Percentiles rank a stretch among this genome's conserved stretches.
Evolutionary conservation across 2,888 invertebrate species (phyloP).

Genomic region (Ectemnius lituratus): DNA sequence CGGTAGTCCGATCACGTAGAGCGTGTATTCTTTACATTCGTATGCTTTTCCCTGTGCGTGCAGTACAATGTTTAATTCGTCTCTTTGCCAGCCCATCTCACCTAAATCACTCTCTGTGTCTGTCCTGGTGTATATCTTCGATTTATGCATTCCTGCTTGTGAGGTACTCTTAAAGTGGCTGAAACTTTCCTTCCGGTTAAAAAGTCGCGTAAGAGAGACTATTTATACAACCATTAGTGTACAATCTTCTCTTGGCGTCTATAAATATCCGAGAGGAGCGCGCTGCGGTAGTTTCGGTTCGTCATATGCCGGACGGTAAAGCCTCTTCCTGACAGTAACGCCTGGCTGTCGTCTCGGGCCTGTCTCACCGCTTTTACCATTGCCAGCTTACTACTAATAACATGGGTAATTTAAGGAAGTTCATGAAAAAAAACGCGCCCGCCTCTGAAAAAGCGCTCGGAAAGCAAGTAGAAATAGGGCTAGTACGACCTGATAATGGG

Average conservation of each 20-base stretch:
- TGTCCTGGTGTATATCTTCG: slow-evolving; percentile 12
- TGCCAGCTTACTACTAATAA: not conserved
- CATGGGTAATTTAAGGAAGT: too few species aligned
- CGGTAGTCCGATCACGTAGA: slow-evolving; percentile 51
- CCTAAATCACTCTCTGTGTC: not conserved
- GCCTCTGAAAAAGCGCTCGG: not conserved
- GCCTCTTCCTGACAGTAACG: slow-evolving; percentile 32
- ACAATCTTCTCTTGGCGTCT: slow-evolving; percentile 53
- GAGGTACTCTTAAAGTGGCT: slow-evolving; percentile 50
- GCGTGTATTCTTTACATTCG: slow-evolving; percentile 45
- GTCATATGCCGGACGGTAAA: slow-evolving; percentile 47
- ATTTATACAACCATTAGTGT: slow-evolving; percentile 61
- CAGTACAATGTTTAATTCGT: slow-evolving; percentile 36
- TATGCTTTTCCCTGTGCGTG: slow-evolving; percentile 41
- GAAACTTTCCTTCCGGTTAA: slow-evolving; percentile 57
- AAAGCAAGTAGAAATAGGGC: not conserved
- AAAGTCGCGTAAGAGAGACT: slow-evolving; percentile 53
- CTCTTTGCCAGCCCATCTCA: slow-evolving; percentile 27
- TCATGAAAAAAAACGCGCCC: too few species aligned
- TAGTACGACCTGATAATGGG: not conserved
- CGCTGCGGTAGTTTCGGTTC: slow-evolving; percentile 50
- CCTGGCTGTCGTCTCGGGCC: slow-evolving; percentile 53
- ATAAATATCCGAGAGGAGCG: slow-evolving; percentile 50
- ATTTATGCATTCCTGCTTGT: slow-evolving; percentile 49
- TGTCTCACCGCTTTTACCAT: slow-evolving; percentile 33